Evolutionary conservation across 2,797 vertebrate genomes (phyloP), one percentile per base, ranked within the genome.

Genomic region (Naso thynnoides): DNA sequence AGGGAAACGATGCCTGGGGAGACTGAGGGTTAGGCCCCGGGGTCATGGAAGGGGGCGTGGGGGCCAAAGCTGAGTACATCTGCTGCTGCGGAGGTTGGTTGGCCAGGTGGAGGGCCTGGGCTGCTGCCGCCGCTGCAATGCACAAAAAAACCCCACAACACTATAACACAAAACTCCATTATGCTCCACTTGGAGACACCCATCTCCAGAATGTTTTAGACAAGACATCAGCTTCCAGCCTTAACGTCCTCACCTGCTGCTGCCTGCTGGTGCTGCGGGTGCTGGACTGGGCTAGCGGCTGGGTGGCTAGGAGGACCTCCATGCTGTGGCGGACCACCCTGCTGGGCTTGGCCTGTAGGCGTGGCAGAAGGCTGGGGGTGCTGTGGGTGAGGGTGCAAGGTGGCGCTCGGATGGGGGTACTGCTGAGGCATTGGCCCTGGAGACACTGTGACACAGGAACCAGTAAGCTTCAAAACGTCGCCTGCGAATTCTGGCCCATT

Each of bases 281-380:
- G 96, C 96, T 99, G 98, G 68, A 98, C 97, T 6, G 98, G 98
- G 88, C 97, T 99, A 87, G 96, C 96, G 67, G 97, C 96, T 5
- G 97, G 96, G 86, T 99, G 98, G 90, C 85, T 97, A 58, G 83
- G 90, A 91, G 91, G 91, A 38, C 94, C 97, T 27, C 95, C 95
- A 23, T 99, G 98, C 52, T 98, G 98, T 1, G 79, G 92, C 11
- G 91, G 91, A 27, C 93, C 95, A 53, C 98, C 97, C 70, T 95
- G 95, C 89, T 95, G 95, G 53, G 92, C 96, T 88, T 99, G 98
- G 87, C 97, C 98, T 14, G 98, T 99, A 36, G 98, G 98, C 0
- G 98, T 99, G 70, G 97, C 98, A 64, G 98, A 97, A 82, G 96
- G 97, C 92, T 99, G 98, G 64, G 98, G 98, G 91, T 98, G 98